These are phyloP conservation scores for Sebastes fasciatus DNA, from an alignment of 2,113 vertebrate genomes.

Conservation along the genomic window DNA sequence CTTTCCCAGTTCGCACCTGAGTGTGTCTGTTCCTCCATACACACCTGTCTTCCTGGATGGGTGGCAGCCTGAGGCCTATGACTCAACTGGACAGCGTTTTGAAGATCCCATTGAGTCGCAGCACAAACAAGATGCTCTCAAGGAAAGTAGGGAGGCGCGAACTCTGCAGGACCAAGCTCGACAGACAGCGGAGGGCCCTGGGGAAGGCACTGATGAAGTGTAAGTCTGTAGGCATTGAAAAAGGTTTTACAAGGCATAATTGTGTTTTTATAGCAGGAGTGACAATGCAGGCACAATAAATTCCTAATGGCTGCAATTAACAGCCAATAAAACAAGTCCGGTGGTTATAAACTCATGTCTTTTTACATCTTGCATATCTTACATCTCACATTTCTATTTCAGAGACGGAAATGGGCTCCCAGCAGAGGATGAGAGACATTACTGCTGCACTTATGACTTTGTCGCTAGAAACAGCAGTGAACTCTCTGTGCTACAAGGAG, in stretches of 20 bases:
- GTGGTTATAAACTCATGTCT: not conserved
- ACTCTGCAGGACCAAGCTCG: not conserved
- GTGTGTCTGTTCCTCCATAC: conserved; percentile 79
- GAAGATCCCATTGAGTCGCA: conserved; percentile 88
- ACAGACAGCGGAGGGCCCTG: not conserved
- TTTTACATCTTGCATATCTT: not conserved
- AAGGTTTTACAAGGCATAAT: not conserved
- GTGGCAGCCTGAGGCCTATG: conserved; percentile 82
- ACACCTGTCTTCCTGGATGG: conserved; percentile 85
- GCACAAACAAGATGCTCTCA: conserved; percentile 85
- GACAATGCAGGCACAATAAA: not conserved
- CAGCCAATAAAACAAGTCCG: not conserved
- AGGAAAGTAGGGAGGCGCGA: conserved; percentile 42
- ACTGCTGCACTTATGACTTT: conserved; percentile 89
- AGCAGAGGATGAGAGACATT: conserved; percentile 68
- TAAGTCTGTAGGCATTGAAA: conserved; percentile 35
- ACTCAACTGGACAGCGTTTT: conserved; percentile 76
- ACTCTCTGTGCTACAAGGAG: conserved; percentile 88
- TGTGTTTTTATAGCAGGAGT: not conserved
- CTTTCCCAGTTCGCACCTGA: conserved; percentile 79
- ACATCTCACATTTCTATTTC: conserved; percentile 19
- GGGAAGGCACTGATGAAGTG: conserved; percentile 33
- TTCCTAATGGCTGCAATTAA: not conserved
- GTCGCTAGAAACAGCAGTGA: conserved; percentile 91
- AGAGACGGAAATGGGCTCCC: conserved; percentile 60